A percentile compares a stretch with the other conserved stretches of the same genome.
phyloP scores from a whole-genome alignment of 53 echinoderm and acorn worm genomes.

The Holothuria scabra region DNA sequence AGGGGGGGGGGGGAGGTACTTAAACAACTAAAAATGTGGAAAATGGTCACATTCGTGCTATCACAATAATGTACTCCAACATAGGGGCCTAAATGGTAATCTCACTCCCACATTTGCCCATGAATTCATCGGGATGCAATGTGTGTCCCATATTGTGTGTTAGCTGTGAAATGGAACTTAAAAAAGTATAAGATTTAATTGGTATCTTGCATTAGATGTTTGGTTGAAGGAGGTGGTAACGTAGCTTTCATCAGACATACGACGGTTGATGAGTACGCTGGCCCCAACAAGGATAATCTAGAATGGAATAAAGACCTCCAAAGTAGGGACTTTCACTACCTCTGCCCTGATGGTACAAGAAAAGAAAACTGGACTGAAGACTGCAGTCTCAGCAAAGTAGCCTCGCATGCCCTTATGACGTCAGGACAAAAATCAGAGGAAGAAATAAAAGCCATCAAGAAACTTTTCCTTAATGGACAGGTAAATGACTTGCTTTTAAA shows the following conservation, averaged over 20 bases:
- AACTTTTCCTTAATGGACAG: constrained; percentile 66
- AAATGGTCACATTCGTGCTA: no score
- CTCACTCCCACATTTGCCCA: no score
- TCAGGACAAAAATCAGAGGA: constrained; percentile 31
- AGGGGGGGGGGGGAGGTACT: no score
- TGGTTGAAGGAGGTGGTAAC: constrained; percentile 76
- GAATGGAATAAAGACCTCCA: constrained; percentile 53
- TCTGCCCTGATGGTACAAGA: constrained; percentile 75
- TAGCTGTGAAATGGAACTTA: no score
- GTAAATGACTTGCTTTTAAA: constrained; percentile 9
- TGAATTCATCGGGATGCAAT: no score
- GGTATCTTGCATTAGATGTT: constrained; percentile 58
- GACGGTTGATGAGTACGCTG: constrained; percentile 52
- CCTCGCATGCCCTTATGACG: constrained; percentile 86
- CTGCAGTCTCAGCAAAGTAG: constrained; percentile 75
- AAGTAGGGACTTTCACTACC: constrained; percentile 69
- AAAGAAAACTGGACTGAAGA: constrained; percentile 14
- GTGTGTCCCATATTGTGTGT: no score
- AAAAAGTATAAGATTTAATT: no score
- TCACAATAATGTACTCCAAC: no score
- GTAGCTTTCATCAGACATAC: constrained; percentile 87
- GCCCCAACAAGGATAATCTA: constrained; percentile 15
- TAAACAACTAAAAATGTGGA: no score
- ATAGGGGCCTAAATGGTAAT: no score
- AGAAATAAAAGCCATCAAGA: constrained; percentile 35